These are phyloP conservation scores for Caerostris extrusa DNA, from an alignment of 1,140 invertebrate genomes.

Conservation along the genomic window DNA sequence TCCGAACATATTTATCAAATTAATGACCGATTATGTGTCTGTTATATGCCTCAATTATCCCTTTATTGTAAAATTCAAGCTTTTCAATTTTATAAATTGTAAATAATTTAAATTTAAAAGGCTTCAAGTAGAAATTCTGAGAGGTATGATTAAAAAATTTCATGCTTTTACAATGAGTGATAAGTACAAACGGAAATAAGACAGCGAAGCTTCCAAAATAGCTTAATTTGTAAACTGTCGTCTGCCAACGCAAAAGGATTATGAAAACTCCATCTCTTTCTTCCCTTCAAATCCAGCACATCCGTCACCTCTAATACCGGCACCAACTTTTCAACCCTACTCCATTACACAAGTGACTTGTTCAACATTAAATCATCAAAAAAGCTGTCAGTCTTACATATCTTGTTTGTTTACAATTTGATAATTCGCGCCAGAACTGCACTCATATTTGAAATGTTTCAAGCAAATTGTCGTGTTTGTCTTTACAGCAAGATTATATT, in stretches of 20 bases:
- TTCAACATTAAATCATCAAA: not conserved
- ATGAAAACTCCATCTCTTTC: not conserved
- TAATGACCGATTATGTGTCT: no score
- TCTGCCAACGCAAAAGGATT: not conserved
- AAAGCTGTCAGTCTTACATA: not conserved
- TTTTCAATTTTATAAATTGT: no score
- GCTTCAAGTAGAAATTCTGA: no score
- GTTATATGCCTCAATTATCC: no score
- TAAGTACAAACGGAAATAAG: not conserved
- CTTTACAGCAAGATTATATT: conserved; percentile 22
- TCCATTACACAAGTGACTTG: not conserved
- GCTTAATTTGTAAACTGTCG: not conserved
- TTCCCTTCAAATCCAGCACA: not conserved
- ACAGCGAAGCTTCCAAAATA: not conserved
- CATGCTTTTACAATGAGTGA: no score
- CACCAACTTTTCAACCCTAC: not conserved
- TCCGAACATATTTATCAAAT: no score
- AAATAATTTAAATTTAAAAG: no score
- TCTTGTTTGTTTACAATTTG: conserved; percentile 6
- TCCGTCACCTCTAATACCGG: not conserved
- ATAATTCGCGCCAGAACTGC: not conserved
- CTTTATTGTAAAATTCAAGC: no score
- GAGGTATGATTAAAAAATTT: no score
- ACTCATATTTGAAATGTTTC: conserved; percentile 7
- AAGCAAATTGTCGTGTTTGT: not conserved